phyloP scores from a whole-genome alignment of 2,797 vertebrate species.

The Pseudomugil gertrudae region DNA sequence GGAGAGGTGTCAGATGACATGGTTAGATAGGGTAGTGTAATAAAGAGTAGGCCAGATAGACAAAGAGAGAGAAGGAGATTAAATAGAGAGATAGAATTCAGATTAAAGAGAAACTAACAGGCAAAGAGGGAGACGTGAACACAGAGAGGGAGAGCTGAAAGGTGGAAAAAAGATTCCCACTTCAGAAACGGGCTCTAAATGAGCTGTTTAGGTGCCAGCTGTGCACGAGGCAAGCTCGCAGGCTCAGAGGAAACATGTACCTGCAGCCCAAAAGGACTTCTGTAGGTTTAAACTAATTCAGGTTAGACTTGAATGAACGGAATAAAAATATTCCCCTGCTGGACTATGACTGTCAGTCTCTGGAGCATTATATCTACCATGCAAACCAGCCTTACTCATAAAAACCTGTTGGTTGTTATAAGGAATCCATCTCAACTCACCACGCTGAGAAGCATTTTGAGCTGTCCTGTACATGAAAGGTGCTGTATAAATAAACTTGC shows the following conservation, averaged over 20 bases:
- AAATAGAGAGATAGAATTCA: constrained; percentile 58
- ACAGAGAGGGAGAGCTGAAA: constrained; percentile 30
- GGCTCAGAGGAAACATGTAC: constrained; percentile 28
- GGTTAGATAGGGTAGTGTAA: constrained; percentile 62
- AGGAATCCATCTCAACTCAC: constrained; percentile 1
- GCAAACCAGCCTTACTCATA: constrained; percentile 6
- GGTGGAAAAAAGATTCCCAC: constrained; percentile 43
- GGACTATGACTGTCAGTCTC: neutral
- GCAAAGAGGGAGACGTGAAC: constrained; percentile 42
- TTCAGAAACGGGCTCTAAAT: constrained; percentile 48
- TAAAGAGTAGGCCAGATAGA: constrained; percentile 56
- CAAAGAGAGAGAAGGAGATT: constrained; percentile 56
- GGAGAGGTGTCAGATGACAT: constrained; percentile 63
- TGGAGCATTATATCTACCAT: neutral
- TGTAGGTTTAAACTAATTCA: neutral
- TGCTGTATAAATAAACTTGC: no score
- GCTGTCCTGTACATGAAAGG: no score
- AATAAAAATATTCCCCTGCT: neutral
- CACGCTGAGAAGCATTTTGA: neutral
- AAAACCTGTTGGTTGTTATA: constrained; percentile 1
- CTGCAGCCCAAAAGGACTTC: neutral
- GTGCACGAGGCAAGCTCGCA: constrained; percentile 34
- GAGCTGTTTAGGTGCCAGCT: constrained; percentile 49
- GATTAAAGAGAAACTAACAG: constrained; percentile 58
- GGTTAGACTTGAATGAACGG: neutral